phyloP scores from a whole-genome alignment of 2,888 invertebrate species.

The Ferrisia virgata region DNA sequence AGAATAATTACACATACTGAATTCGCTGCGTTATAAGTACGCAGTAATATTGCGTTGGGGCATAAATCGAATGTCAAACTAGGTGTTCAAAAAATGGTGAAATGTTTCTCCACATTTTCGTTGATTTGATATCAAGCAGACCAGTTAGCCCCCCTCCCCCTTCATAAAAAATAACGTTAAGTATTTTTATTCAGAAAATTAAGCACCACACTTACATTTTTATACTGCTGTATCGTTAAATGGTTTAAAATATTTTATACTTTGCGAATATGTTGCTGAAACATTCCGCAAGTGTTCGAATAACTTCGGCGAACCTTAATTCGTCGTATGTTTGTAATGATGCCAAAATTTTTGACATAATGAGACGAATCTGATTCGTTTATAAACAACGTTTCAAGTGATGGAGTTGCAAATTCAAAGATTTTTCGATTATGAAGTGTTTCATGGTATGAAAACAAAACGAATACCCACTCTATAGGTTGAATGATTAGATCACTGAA shows the following conservation, averaged over 20 bases:
- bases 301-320: slow-evolving; percentile 10
- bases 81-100: neutral
- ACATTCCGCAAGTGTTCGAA: slow-evolving; percentile 20
- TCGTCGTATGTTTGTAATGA: slow-evolving; percentile 13
- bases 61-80: neutral
- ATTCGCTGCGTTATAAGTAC: neutral
- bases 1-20: too few species aligned
- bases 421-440: neutral
- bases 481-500: too few species aligned
- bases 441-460: neutral
- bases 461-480: too few species aligned
- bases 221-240: neutral
- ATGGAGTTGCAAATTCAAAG: neutral
- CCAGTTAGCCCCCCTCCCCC: too few species aligned
- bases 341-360: slow-evolving; percentile 30
- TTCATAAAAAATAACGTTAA: too few species aligned
- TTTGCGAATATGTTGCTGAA: neutral
- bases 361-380: slow-evolving; percentile 3
- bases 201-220: neutral
- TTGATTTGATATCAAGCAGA: slow-evolving; percentile 1
- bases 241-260: neutral
- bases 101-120: neutral
- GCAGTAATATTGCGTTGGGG: neutral
- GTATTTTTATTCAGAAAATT: neutral
- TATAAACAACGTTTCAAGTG: neutral